Evolutionary conservation across 35 echinoderm and acorn worm genomes (phyloP).

Genomic region (Ophioderma brevispina): DNA sequence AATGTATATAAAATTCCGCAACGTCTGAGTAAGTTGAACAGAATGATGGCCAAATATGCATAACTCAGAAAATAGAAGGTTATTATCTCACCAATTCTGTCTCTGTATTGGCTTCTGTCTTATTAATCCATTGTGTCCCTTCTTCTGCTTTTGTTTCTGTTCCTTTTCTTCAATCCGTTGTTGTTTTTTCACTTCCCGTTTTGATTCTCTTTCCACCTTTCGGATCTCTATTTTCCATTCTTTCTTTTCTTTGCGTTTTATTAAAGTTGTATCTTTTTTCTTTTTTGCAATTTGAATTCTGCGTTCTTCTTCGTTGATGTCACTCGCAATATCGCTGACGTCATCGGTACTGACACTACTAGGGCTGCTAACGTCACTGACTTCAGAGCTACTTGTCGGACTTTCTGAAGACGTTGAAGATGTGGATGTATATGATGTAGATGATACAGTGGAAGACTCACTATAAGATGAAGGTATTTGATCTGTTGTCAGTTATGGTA

Average conservation of each 20-base stretch:
- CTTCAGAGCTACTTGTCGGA: slow-evolving; percentile 25
- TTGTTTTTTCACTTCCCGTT: slow-evolving; percentile 52
- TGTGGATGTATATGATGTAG: neutral
- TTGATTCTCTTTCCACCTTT: slow-evolving; percentile 44
- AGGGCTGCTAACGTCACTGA: slow-evolving; percentile 77
- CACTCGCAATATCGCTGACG: slow-evolving; percentile 41
- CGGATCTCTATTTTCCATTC: slow-evolving; percentile 35
- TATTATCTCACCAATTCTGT: neutral
- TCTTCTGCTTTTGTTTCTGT: slow-evolving; percentile 22
- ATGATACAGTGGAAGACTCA: neutral
- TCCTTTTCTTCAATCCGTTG: slow-evolving; percentile 26
- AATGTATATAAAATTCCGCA: too few relatives aligned
- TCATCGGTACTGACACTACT: slow-evolving; percentile 65
- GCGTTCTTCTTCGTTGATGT: slow-evolving; percentile 30
- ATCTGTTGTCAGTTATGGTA: too few relatives aligned
- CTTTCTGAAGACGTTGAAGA: slow-evolving; percentile 18
- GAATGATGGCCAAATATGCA: too few relatives aligned
- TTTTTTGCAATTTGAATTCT: slow-evolving; percentile 24
- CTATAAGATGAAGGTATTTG: too few relatives aligned
- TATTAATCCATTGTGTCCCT: neutral
- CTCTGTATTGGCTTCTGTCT: neutral
- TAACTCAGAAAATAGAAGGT: neutral
- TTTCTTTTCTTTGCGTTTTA: slow-evolving; percentile 30
- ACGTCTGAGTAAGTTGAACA: too few relatives aligned
- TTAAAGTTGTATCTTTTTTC: neutral